Evolutionary conservation across 2,113 vertebrate genomes (phyloP).

Genomic region (Bostrychus sinensis): DNA sequence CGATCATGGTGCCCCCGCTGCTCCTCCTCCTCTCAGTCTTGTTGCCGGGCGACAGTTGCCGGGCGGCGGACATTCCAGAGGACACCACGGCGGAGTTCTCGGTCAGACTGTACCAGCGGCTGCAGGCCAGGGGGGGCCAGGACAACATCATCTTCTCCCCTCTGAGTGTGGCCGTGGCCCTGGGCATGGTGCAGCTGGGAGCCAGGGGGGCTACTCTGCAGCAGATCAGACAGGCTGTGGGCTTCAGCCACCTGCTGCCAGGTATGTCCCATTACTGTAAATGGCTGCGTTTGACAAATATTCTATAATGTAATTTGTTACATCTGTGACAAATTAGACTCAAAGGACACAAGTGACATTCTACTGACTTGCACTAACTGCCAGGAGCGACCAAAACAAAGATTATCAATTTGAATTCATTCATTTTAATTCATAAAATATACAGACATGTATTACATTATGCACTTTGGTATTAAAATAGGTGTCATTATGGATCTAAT

Average conservation of each 20-base stretch:
- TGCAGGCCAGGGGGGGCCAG: constrained; percentile 85
- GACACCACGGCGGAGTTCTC: constrained; percentile 89
- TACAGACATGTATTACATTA: no score
- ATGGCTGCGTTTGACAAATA: no score
- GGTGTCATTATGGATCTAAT: no score
- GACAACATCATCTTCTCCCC: constrained; percentile 97
- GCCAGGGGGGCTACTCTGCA: constrained; percentile 88
- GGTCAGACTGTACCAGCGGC: constrained; percentile 90
- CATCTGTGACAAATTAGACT: no score
- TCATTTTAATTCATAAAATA: no score
- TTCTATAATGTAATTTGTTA: no score
- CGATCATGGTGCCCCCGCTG: constrained; percentile 80
- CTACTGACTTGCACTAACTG: no score
- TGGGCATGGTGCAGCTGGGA: constrained; percentile 95
- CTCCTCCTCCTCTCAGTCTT: constrained; percentile 82
- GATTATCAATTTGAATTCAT: no score
- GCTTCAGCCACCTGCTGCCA: constrained; percentile 86
- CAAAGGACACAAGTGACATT: no score
- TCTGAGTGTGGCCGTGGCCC: constrained; percentile 86
- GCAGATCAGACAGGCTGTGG: constrained; percentile 89
- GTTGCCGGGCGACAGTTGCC: constrained; percentile 78
- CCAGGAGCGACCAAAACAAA: no score
- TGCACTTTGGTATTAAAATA: no score
- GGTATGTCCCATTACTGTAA: constrained; percentile 68
- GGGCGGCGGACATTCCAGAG: constrained; percentile 82